These are phyloP conservation scores for Hirundo rustica DNA, from an alignment of 2,797 vertebrate species.

Conservation along the genomic window DNA sequence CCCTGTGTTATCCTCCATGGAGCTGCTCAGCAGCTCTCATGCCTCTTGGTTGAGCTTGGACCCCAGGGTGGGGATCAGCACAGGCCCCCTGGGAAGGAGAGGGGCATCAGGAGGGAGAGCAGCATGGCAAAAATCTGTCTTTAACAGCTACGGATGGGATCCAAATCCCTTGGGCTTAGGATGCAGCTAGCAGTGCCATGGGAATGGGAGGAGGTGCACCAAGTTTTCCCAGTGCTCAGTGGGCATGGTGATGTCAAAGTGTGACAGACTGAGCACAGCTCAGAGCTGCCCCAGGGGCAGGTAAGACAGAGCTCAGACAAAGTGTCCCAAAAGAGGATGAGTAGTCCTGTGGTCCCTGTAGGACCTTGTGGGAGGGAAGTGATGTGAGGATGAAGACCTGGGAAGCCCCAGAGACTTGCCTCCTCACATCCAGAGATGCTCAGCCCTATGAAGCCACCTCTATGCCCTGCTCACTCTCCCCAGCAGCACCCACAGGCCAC, in stretches of 20 bases:
- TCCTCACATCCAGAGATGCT: background rate
- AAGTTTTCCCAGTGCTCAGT: background rate
- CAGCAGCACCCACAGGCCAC: background rate
- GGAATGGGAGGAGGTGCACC: background rate
- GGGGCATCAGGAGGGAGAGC: background rate
- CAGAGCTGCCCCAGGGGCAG: background rate
- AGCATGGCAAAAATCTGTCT: background rate
- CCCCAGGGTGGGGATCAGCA: background rate
- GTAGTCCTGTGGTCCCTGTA: accelerated
- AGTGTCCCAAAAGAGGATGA: background rate
- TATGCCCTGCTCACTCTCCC: background rate
- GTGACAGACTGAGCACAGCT: background rate
- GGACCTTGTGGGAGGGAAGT: background rate
- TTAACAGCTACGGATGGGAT: background rate
- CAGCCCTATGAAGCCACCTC: background rate
- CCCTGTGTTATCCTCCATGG: background rate
- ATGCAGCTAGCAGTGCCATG: background rate
- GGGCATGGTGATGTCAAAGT: background rate
- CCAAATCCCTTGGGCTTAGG: background rate
- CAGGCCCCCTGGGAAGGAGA: background rate
- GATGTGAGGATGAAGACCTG: background rate
- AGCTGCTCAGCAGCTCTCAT: background rate
- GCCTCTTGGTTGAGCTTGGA: background rate
- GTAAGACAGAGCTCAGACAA: background rate
- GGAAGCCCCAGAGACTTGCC: background rate